phyloP scores from a whole-genome alignment of 2,113 vertebrate genomes.

The Sitta europaea region DNA sequence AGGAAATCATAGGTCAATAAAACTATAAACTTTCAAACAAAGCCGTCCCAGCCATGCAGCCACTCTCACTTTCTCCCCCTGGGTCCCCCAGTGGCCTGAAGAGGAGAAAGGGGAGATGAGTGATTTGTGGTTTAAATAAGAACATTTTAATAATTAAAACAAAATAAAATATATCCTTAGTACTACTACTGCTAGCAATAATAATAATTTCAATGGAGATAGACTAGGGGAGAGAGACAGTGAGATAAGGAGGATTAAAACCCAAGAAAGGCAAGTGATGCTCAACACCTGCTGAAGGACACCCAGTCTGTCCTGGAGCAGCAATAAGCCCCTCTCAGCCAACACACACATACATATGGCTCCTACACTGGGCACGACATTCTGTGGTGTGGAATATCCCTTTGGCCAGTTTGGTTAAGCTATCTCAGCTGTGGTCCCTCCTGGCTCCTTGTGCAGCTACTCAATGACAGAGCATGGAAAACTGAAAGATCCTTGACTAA shows the following conservation, averaged over 20 bases:
- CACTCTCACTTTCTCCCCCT: not conserved
- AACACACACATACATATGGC: not conserved
- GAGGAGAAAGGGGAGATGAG: not conserved
- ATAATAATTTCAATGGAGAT: not conserved
- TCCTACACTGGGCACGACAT: no score
- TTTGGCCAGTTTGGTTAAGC: not conserved
- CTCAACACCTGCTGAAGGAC: not conserved
- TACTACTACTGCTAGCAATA: not conserved
- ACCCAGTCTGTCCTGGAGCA: not conserved
- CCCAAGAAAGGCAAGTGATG: not conserved
- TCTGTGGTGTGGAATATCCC: not conserved
- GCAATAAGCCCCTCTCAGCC: not conserved
- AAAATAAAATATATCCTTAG: not conserved
- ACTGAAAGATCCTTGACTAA: not conserved
- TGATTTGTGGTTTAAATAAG: not conserved
- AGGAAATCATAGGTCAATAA: not conserved
- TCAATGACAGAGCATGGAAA: not conserved
- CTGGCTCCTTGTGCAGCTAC: not conserved
- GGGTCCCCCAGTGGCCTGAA: no score
- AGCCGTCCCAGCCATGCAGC: not conserved
- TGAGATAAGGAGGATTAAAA: not conserved
- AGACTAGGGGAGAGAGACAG: not conserved
- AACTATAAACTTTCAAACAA: not conserved
- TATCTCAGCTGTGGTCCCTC: not conserved
- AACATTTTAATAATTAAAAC: not conserved